A percentile compares a stretch with the other conserved stretches of the same genome.
phyloP scores from a whole-genome alignment of 1,140 invertebrate genomes.

The Drosophila ananassae region DNA sequence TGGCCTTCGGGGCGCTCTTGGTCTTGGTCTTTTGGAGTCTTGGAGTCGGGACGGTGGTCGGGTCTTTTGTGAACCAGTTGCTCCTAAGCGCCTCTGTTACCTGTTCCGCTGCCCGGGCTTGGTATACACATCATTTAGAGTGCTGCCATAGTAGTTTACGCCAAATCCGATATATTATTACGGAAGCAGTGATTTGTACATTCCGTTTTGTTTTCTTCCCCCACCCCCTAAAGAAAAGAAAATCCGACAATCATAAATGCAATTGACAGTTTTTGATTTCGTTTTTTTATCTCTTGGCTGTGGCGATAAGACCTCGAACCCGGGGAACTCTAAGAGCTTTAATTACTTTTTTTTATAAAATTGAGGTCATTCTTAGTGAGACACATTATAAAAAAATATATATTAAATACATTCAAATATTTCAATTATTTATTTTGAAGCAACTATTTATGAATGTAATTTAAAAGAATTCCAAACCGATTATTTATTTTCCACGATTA shows the following conservation, averaged over 20 bases:
- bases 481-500: no score
- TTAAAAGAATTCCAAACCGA: no score
- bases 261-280: slow-evolving; percentile 11
- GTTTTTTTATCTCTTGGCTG: neutral
- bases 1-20: slow-evolving; percentile 45
- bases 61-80: slow-evolving; percentile 56
- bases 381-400: no score
- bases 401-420: neutral
- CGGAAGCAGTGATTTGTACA: slow-evolving; percentile 65
- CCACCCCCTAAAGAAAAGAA: slow-evolving; percentile 7
- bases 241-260: slow-evolving; percentile 16
- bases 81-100: slow-evolving; percentile 60
- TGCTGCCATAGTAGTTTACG: slow-evolving; percentile 22
- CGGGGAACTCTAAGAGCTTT: neutral
- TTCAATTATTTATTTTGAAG: no score
- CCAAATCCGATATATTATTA: slow-evolving; percentile 57
- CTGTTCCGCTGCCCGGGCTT: slow-evolving; percentile 58
- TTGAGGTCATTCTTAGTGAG: slow-evolving; percentile 18
- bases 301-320: slow-evolving; percentile 14
- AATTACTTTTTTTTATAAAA: slow-evolving; percentile 5
- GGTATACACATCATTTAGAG: slow-evolving; percentile 49
- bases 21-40: slow-evolving; percentile 26
- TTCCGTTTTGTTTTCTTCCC: slow-evolving; percentile 33
- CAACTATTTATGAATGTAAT: no score
- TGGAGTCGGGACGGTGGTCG: neutral